phyloP scores from a whole-genome alignment of 2,113 vertebrate species.

The Channa maculata region DNA sequence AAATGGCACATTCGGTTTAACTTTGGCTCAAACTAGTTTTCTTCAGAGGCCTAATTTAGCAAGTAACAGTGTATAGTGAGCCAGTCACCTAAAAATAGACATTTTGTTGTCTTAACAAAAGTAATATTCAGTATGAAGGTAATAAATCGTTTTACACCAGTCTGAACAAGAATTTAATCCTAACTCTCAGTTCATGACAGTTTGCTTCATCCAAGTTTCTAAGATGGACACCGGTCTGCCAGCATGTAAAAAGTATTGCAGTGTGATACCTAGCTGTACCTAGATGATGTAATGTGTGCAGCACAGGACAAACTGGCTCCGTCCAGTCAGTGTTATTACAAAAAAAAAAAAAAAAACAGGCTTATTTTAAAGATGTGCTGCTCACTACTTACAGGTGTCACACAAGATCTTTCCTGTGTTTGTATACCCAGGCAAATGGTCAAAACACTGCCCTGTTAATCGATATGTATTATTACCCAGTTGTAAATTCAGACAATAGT shows the following conservation, averaged over 20 bases:
- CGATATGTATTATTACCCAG: slow-evolving; percentile 60
- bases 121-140: background rate
- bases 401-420: slow-evolving; percentile 5
- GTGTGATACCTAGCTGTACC: slow-evolving; percentile 39
- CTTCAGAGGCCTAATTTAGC: background rate
- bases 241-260: slow-evolving; percentile 33
- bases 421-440: slow-evolving; percentile 25
- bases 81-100: background rate
- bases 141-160: background rate
- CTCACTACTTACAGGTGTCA: slow-evolving; percentile 50
- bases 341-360: slow-evolving; percentile 24
- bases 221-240: slow-evolving; percentile 17
- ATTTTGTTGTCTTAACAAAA: background rate
- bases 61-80: background rate
- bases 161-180: slow-evolving; percentile 3
- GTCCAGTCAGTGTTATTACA: slow-evolving; percentile 52
- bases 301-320: slow-evolving; percentile 54
- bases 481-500: slow-evolving; percentile 60
- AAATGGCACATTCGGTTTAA: background rate
- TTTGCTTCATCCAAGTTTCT: background rate
- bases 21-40: background rate
- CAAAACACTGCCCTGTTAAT: slow-evolving; percentile 32
- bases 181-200: background rate
- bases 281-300: slow-evolving; percentile 69
- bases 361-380: slow-evolving; percentile 34